These are phyloP conservation scores for Jaculus jaculus DNA, from an alignment of 2,113 vertebrate species.

Conservation along the genomic window DNA sequence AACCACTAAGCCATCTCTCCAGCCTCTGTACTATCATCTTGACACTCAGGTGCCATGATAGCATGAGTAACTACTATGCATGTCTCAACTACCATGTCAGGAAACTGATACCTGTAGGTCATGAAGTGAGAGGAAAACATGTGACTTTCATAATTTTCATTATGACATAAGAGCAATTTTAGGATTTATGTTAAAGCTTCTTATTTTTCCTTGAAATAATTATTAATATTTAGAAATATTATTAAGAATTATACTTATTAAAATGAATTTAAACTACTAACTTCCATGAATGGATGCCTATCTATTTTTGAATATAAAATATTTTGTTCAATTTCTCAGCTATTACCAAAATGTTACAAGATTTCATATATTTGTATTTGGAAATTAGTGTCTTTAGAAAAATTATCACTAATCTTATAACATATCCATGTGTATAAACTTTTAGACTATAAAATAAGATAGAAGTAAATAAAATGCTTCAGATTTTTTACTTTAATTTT, in stretches of 20 bases:
- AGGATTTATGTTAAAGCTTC: neutral
- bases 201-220: slow-evolving; percentile 1
- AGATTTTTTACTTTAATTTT: neutral
- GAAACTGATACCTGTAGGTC: neutral
- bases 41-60: neutral
- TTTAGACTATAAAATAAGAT: slow-evolving; percentile 8
- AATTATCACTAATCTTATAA: neutral
- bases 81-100: neutral
- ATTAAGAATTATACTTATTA: neutral
- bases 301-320: neutral
- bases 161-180: neutral
- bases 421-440: neutral
- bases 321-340: neutral
- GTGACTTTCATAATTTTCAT: neutral
- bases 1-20: too few relatives aligned
- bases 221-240: neutral
- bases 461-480: neutral
- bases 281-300: neutral
- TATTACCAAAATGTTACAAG: neutral
- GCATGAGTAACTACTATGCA: too few relatives aligned
- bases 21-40: too few relatives aligned
- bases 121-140: neutral
- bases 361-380: neutral
- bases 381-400: neutral
- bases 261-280: neutral